Base-by-base conservation (phyloP, 2,113 vertebrate species). In the Psittacula cyanocephala region DNA sequence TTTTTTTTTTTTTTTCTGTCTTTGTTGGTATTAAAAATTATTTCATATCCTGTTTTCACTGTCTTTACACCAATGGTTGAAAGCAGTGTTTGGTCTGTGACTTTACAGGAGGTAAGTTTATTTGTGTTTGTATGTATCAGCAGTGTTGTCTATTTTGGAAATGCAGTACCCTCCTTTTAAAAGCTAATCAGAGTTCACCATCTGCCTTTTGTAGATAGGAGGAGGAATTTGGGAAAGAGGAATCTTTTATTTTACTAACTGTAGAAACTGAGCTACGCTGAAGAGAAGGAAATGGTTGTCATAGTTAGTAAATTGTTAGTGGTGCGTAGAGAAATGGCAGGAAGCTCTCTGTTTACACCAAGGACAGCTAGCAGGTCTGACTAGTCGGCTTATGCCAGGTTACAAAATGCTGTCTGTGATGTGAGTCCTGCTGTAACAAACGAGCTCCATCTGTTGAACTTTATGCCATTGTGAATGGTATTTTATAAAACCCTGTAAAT, bases 51-150 rank as follows among this genome's bases (percentile, higher is more conserved):
- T 94, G 94, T 96, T 97, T 96, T 96, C 94, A 97, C 97, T 98
- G 95, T 98, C 94, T 96, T 98, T 97, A 95, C 97, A 97, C 91
- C 97, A 97, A 98, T 98, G 98, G 81, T 98, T 98, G 98, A 98
- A 97, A 98, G 95, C 97, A 86, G 96, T 98, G 94, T 96, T 98
- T 97, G 96, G 95, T 97, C 96, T 98, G 78, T 98, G 98, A 96
- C 97, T 96, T 97, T 97, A 65, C 94, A 97, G 95, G 98, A 98
- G 98, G 98, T 98, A 98, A 98, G 98, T 98, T 97, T 37, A 95
- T 98, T 94, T 97, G 17, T 97, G 85, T 97, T 35, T 98, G 83
- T 97, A 46, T 95, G 96, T 98, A 84, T 67, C 69, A 90, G 91
- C 44, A 0, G 81, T 89, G 95, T 98, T 97, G 96, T 97, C 91